Conservation (phyloP, 2,888 invertebrate genomes). For the Euplagia quadripunctaria region DNA sequence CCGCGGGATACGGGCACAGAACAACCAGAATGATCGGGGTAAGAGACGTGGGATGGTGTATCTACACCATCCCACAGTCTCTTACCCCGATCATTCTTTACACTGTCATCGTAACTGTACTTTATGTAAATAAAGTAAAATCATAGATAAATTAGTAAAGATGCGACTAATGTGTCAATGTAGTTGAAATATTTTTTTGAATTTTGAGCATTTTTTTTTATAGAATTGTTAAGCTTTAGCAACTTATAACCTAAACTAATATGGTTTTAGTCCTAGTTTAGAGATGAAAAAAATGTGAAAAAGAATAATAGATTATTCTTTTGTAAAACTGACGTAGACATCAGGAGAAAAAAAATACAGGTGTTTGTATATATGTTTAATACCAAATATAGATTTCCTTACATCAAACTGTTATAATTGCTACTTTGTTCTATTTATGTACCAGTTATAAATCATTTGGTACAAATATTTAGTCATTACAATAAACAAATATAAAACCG, state of each 20-base stretch:
- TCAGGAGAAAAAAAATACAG: background rate
- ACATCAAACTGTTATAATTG: no score
- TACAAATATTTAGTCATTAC: background rate
- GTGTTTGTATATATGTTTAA: background rate
- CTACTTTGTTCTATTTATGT: background rate
- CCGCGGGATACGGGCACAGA: conserved; percentile 55
- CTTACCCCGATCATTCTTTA: conserved; percentile 37
- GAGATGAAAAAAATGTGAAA: background rate
- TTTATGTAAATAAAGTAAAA: conserved; percentile 33
- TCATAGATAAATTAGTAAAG: conserved; percentile 19
- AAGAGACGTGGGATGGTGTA: conserved; percentile 26
- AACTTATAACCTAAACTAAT: background rate
- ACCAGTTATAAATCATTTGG: no score
- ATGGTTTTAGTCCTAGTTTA: background rate
- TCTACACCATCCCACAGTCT: conserved; percentile 28
- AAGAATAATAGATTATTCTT: no score
- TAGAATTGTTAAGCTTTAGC: background rate
- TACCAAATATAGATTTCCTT: no score
- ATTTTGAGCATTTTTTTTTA: no score
- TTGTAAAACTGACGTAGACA: no score
- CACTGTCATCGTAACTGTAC: conserved; percentile 47
- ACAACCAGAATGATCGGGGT: conserved; percentile 47
- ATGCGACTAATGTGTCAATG: background rate
- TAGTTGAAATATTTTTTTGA: background rate
- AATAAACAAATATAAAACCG: background rate